Conservation (phyloP, 2,113 vertebrate species). For the Sphyrna mokarran region DNA sequence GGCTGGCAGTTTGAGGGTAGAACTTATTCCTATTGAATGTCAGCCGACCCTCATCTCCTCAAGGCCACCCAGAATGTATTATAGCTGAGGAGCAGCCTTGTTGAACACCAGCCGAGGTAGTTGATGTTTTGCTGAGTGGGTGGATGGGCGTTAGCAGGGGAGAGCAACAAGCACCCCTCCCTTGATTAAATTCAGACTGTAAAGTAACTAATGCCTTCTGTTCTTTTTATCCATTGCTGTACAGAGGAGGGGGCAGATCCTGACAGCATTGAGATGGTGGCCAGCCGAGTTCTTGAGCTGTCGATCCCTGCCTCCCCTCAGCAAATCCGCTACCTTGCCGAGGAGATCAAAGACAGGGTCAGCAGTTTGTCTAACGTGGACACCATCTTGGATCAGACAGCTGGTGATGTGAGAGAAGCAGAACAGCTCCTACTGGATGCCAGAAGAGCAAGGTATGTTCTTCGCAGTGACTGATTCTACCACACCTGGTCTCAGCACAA, state of each 20-base stretch:
- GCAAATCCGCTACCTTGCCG: slow-evolving; percentile 77
- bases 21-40: no score
- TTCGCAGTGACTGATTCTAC: background rate
- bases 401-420: slow-evolving; percentile 71
- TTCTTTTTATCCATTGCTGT: slow-evolving; percentile 31
- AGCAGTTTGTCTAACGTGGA: slow-evolving; percentile 85
- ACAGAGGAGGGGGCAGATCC: slow-evolving; percentile 93
- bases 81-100: no score
- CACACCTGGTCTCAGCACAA: background rate
- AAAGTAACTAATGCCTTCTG: background rate
- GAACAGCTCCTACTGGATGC: slow-evolving; percentile 78
- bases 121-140: no score
- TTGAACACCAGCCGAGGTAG: no score
- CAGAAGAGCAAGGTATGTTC: slow-evolving; percentile 69
- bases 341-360: slow-evolving; percentile 83
- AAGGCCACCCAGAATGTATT: no score
- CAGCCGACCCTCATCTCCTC: no score
- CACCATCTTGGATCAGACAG: slow-evolving; percentile 76
- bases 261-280: slow-evolving; percentile 85
- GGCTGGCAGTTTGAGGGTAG: no score
- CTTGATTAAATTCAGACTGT: background rate
- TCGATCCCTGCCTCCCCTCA: slow-evolving; percentile 83
- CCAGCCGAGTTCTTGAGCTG: slow-evolving; percentile 79
- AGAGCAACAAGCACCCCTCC: no score
- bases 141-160: no score